These are phyloP conservation scores for Eremobia ochroleuca DNA, from an alignment of 2,888 invertebrate genomes.

Conservation along the genomic window DNA sequence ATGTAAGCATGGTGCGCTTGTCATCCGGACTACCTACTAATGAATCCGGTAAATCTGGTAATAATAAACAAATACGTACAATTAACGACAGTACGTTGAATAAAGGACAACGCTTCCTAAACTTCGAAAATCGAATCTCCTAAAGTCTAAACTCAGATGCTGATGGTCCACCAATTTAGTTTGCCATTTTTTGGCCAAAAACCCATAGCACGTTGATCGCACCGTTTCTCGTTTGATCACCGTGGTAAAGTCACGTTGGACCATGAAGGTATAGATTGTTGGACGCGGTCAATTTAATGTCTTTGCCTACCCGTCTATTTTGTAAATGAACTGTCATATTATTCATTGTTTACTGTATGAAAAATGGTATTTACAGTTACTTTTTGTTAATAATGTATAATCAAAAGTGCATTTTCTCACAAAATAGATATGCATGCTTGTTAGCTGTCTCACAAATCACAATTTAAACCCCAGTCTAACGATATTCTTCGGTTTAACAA, in stretches of 20 bases:
- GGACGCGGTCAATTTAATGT: no score
- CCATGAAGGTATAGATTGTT: no score
- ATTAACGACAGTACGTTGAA: no score
- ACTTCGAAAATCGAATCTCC: no score
- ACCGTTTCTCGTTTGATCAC: slow-evolving; percentile 86
- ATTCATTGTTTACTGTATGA: not conserved
- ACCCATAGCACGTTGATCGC: slow-evolving; percentile 71
- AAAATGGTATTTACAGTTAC: slow-evolving; percentile 21
- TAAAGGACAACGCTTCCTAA: not conserved
- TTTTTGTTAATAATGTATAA: slow-evolving; percentile 33
- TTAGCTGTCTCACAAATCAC: slow-evolving; percentile 41
- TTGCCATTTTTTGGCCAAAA: slow-evolving; percentile 7
- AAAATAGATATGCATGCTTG: slow-evolving; percentile 30
- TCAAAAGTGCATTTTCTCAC: slow-evolving; percentile 29
- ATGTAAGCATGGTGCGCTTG: not conserved
- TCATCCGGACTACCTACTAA: not conserved
- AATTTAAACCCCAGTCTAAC: slow-evolving; percentile 18
- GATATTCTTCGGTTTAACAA: slow-evolving; percentile 13
- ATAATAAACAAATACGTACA: no score
- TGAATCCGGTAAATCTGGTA: not conserved
- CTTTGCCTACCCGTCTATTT: not conserved
- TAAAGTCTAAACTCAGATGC: no score
- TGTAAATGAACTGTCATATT: not conserved
- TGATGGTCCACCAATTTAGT: not conserved
- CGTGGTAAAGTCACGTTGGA: slow-evolving; percentile 37